Evolutionary conservation across 2,888 invertebrate genomes (phyloP), one percentile per base, ranked within the genome.

Genomic region (Acholoe squamosa): DNA sequence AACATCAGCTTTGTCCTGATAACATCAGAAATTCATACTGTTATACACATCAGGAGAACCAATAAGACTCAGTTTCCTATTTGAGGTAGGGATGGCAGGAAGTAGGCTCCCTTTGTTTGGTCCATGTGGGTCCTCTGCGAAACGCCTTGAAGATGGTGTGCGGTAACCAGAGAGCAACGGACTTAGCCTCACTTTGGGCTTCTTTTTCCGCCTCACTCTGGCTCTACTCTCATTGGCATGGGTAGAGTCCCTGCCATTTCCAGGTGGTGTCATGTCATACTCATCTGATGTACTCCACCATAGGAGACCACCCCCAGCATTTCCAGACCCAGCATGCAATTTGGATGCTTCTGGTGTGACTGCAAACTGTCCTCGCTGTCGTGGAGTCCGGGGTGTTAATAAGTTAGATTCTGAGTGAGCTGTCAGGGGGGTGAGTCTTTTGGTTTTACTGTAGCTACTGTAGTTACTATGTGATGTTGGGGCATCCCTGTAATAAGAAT

Each of bases 391-490:
- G 5, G 86, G 56, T 28, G 54, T 86, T 22, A 86, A 52, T 0
- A 19, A 28, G 22, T 14, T 52, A 31, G 1, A 19, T 25, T 86
- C 86, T 10, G 31, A 16, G 14, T 28, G 54, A 0, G 22, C 52
- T 12, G 54, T 25, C 31, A 86, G 19, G 0, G 86, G 86, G 10
- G 54, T 86, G 25, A 52, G 52, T 28, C 54, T 25, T 19, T 54
- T 86, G 54, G 0, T 25, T 31, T 56, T 86, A 22, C 86, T 54
- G 54, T 31, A 54, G 54, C 22, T 86, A 28, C 86, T 86, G 22
- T 86, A 86, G 54, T 86, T 86, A 86, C 86, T 86, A 0, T 54
- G 86, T 54, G 86, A 56, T 12, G 86, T 86, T 1, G 52, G 86
- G n/a, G 28, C 25, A 54, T 56, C 86, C 80, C 80, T 5, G n/a